Conservation (phyloP, 2,888 invertebrate species). For the Celastrina argiolus region DNA sequence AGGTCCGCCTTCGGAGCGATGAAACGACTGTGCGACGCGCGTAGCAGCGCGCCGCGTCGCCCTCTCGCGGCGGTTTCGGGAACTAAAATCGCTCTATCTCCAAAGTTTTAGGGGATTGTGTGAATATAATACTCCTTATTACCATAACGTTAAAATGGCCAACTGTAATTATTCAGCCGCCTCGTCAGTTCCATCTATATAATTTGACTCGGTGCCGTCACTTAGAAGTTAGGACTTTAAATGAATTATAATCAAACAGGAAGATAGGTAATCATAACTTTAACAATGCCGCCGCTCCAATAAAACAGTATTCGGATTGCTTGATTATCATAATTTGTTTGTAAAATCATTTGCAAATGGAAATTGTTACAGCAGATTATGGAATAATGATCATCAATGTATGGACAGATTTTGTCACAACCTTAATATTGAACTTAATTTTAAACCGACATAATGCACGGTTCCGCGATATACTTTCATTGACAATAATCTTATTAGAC, state of each 20-base stretch:
- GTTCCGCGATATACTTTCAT: no score
- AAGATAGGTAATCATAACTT: constrained; percentile 22
- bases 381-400: no score
- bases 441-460: no score
- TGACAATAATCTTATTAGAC: no score
- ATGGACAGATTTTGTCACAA: no score
- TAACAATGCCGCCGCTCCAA: neutral
- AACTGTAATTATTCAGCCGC: constrained; percentile 14
- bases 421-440: no score
- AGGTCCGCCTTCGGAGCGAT: neutral
- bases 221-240: neutral
- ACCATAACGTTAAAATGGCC: constrained; percentile 18
- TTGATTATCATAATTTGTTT: neutral
- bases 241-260: constrained; percentile 20
- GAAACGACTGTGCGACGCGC: constrained; percentile 46
- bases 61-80: constrained; percentile 36
- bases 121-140: constrained; percentile 24
- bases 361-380: neutral
- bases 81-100: constrained; percentile 16
- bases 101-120: neutral
- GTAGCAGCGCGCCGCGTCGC: constrained; percentile 35
- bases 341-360: neutral
- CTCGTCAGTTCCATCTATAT: constrained; percentile 10
- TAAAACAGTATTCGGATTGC: neutral
- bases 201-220: constrained; percentile 4